Conservation (phyloP, 2,797 vertebrate genomes). For the Coranthus polyacanthus region DNA sequence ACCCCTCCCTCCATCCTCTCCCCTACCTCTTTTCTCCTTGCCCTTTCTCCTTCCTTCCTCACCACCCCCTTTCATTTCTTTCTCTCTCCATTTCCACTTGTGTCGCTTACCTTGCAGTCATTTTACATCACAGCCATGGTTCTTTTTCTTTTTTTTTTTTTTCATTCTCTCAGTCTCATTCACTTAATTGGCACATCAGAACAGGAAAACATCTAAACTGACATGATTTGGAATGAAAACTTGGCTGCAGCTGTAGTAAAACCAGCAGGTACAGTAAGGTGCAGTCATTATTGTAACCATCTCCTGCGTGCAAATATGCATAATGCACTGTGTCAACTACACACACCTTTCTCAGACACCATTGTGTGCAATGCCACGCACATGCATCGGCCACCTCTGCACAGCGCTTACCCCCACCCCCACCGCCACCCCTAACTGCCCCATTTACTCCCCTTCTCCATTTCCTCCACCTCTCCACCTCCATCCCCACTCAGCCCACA, state of each 20-base stretch:
- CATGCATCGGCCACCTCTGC: conserved; percentile 31
- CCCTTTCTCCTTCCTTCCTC: conserved; percentile 2
- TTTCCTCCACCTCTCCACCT: neutral
- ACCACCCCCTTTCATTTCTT: neutral
- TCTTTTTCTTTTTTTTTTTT: conserved; percentile 25
- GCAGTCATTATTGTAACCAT: neutral
- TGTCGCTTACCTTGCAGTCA: conserved; percentile 24
- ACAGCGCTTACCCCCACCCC: neutral
- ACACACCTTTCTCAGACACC: conserved; percentile 16
- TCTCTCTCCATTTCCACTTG: conserved; percentile 4
- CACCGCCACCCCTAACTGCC: conserved; percentile 3
- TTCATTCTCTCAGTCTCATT: neutral
- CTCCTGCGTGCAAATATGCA: conserved; percentile 3
- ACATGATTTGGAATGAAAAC: neutral
- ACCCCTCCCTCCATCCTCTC: no score
- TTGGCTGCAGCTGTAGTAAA: neutral
- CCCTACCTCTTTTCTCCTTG: conserved; percentile 26
- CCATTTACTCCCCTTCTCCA: neutral
- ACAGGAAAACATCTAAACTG: neutral
- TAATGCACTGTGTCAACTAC: neutral
- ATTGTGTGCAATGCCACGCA: conserved; percentile 12
- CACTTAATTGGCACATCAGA: conserved; percentile 17
- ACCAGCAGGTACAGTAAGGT: neutral
- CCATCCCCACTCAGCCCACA: neutral
- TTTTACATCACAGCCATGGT: neutral